phyloP scores from a whole-genome alignment of 2,113 vertebrate species.

The Orcinus orca region DNA sequence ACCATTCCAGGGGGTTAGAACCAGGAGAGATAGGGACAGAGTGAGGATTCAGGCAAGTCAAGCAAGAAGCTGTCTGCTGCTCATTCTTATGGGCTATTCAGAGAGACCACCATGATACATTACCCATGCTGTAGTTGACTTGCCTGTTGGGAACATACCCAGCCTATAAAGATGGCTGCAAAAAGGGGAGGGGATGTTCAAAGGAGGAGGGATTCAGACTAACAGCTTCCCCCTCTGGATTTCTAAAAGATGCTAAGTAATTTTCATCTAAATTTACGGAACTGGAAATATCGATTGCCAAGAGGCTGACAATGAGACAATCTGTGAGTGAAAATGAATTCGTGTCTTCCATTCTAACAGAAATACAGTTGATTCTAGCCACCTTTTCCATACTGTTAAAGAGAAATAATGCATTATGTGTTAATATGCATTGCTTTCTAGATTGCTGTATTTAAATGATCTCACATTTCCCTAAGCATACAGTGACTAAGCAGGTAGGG shows the following conservation, averaged over 20 bases:
- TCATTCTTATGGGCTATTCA: not conserved
- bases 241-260: not conserved
- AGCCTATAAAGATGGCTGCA: not conserved
- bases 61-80: not conserved
- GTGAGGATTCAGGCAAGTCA: not conserved
- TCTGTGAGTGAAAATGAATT: conserved; percentile 33
- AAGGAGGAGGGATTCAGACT: not conserved
- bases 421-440: not conserved
- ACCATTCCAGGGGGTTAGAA: not conserved
- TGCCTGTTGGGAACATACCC: not conserved
- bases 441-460: conserved; percentile 17
- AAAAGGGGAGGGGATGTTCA: not conserved
- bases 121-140: not conserved
- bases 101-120: not conserved
- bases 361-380: not conserved
- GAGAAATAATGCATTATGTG: not conserved
- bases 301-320: not conserved
- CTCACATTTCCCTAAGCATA: not conserved
- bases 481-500: not conserved
- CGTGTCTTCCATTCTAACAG: not conserved
- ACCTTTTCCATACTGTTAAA: not conserved
- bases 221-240: not conserved
- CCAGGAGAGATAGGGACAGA: not conserved
- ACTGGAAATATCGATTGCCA: not conserved
- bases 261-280: conserved; percentile 21